These are phyloP conservation scores for Toxostoma redivivum DNA, from an alignment of 2,113 vertebrate genomes.

Conservation along the genomic window DNA sequence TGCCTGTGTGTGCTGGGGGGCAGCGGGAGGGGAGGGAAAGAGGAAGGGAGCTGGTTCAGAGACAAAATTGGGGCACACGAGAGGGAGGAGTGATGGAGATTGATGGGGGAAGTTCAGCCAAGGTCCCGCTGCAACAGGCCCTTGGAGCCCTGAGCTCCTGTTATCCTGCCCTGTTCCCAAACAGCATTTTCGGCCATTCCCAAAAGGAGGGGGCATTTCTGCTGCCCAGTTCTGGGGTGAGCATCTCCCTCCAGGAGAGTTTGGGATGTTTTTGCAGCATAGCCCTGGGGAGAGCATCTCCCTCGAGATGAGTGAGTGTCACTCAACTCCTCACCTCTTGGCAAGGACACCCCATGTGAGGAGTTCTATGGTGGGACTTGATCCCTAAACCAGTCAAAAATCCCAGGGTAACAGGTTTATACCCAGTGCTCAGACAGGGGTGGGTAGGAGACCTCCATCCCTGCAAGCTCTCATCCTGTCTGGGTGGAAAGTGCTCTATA, in stretches of 20 bases:
- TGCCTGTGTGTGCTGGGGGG: neutral
- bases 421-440: neutral
- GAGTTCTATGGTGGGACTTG: neutral
- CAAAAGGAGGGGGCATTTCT: neutral
- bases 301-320: neutral
- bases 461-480: neutral
- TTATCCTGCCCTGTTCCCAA: neutral
- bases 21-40: neutral
- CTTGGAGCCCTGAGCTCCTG: neutral
- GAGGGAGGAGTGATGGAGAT: conserved; percentile 28
- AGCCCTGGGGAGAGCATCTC: neutral
- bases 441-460: accelerated
- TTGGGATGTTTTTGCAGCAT: neutral
- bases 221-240: neutral
- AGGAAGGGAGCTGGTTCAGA: conserved; percentile 21
- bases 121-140: neutral
- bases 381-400: neutral
- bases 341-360: neutral
- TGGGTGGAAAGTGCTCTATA: neutral
- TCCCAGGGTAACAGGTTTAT: neutral
- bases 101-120: neutral
- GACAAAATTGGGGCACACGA: neutral
- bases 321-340: neutral
- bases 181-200: neutral
- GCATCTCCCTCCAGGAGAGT: too few species aligned